Evolutionary conservation across 2,888 invertebrate species (phyloP), one percentile per base, ranked within the genome.

Genomic region (Diaphora mendica): DNA sequence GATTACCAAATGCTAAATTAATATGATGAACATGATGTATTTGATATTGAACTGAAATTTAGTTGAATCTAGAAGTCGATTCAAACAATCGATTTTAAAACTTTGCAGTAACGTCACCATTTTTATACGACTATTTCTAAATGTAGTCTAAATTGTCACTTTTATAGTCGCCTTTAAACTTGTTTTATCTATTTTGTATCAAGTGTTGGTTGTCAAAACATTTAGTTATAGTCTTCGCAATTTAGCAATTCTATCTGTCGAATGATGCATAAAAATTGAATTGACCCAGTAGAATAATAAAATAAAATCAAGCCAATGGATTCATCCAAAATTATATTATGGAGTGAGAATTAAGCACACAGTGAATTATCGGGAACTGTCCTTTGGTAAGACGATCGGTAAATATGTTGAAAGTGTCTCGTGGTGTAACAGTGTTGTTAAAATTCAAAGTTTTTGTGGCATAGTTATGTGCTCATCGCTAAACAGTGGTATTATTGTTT

Each of bases 331-430:
- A 86, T 82, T 85, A 75, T 88, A 89, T 79, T 86, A 92, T 92
- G 91, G 90, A 88, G 87, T 88, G 84, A 90, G 91, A 87, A 88
- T 81, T 85, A 79, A 87, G 81, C 83, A 85, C 86, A 86, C 80
- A 82, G 78, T 86, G 77, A 78, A 79, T 83, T 88, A 85, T 87
- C 87, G 85, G 85, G 79, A 85, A 86, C 83, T 83, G 87, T 88
- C 82, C 78, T 87, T 86, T 86, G 88, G 90, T 92, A 87, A 89
- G 89, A 83, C 77, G 82, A 82, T 84, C 76, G 35, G 74, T 70
- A 73, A 48, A 70, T 78, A 73, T 72, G 68, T 72, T 77, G 77
- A 79, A 73, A 84, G 77, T 75, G 66, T 72, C 79, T 78, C 69
- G 75, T 76, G 81, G 82, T 81, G 80, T 80, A 84, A 82, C 77